Base-by-base conservation (phyloP, 2,797 vertebrate genomes). In the Hemitrygon akajei region DNA sequence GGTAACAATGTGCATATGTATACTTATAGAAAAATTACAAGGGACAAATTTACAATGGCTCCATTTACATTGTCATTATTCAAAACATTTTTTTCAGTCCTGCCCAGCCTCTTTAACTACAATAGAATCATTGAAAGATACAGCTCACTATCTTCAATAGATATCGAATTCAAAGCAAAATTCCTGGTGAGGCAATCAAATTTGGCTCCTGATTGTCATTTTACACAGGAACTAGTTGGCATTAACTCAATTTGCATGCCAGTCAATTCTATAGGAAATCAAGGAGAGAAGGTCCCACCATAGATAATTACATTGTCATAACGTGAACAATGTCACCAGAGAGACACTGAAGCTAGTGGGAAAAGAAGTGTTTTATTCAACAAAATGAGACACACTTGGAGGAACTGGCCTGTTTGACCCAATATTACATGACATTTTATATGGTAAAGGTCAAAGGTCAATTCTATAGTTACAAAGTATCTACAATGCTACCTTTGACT, bases 41-140 rank as follows among this genome's bases (percentile, higher is more conserved):
- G 66, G 1, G n/a, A 37, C 10, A 84, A 27, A 22, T n/a, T 69
- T 56, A 86, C 12, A 69, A 10, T 89, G 60, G 30, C 9, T 69
- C n/a, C 10, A 7, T 37, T 16, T 69, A n/a, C 37, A 16, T 22
- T 10, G 63, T 37, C 60, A 66, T 66, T 89, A 89, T 89, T 89
- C 63, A 89, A n/a, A 89, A 89, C 30, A 89, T 89, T 89, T 66
- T 89, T 30, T 18, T 66, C 18, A 89, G 60, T 37, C 14, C 86
- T 89, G 7, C 0, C 22, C 20, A 66, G 30, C 30, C 0, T 63
- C 30, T 60, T 86, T 30, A 30, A 86, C 56, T 60, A 6, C 56
- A 58, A 30, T 25, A 60, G 27, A 30, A 58, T 27, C 47, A 86
- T 11, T 86, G 82, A 60, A 60, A 14, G 34, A 56, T 84, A 12